Evolutionary conservation across 2,888 invertebrate genomes (phyloP), one percentile per base, ranked within the genome.

Genomic region (Eristalis arbustorum): DNA sequence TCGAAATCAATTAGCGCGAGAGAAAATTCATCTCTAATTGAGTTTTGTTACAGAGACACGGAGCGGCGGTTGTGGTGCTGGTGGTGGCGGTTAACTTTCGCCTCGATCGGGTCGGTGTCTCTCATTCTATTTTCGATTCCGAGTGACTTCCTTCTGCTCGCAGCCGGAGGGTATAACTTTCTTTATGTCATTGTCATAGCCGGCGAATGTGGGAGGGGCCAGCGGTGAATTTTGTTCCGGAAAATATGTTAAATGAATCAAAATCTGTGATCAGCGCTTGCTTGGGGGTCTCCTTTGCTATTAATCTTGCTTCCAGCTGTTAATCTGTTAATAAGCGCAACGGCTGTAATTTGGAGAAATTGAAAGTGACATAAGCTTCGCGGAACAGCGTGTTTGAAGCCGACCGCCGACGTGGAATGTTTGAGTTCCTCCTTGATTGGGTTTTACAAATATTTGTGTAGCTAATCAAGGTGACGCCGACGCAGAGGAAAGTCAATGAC

Each of bases 1-100:
- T 64, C 42, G 22, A 78, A 71, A 78, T 78, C 71, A 78, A 78
- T 72, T 78, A 72, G 61, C 40, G 49, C 49, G 49, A 67, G 61
- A 25, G 72, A 79, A 73, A 79, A 72, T 61, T 79, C 25, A 25
- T 22, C 25, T 79, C 37, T 40, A 42, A 64, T 40, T 40, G 62
- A 57, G 4, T 57, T 37, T 40, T 62, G 40, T 69, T 57, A 34
- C 49, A n/a, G n/a, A n/a, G n/a, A n/a, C n/a, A n/a, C n/a, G n/a
- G n/a, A 49, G 57, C 2, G 14, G 2, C 57, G 10, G 13, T 13
- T 0, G 23, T 25, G 34, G 11, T 11, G 23, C 13, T 13, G 22
- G 8, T 18, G 59, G 25, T 25, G 25, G 59, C 13, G 59, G 59
- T 59, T 13, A 59, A 25, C 59, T 59, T 59, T 59, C 59, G 59